A percentile compares a stretch with the other conserved stretches of the same genome.
Evolutionary conservation across 2,888 invertebrate genomes (phyloP).

Genomic region (Hydropsyche betteni): DNA sequence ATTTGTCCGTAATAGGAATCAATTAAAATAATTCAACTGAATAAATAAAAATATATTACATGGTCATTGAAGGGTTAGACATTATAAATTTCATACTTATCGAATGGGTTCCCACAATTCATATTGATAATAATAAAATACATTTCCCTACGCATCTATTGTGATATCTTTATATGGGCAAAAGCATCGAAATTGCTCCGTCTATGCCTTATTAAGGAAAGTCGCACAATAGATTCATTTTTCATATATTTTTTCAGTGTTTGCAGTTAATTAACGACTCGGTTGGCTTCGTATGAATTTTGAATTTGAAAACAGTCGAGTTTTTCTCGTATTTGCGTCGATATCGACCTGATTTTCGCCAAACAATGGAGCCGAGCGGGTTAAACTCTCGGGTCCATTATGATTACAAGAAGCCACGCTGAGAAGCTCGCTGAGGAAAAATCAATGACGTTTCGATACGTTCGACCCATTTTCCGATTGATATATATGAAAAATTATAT

Average conservation of each 20-base stretch:
- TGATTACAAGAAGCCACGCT: slow-evolving; percentile 7
- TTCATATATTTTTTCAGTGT: background rate
- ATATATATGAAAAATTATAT: no score
- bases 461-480: no score
- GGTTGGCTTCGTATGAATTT: background rate
- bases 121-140: background rate
- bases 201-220: slow-evolving; percentile 16
- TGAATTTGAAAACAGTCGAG: background rate
- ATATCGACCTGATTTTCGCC: slow-evolving; percentile 3
- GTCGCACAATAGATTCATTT: background rate
- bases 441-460: no score
- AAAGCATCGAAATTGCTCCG: slow-evolving; percentile 8
- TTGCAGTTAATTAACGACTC: slow-evolving; percentile 1
- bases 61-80: background rate
- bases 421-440: background rate
- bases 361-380: no score
- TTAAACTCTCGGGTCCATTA: background rate
- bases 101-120: slow-evolving; percentile 31
- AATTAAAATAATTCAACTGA: slow-evolving; percentile 11
- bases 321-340: background rate
- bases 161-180: background rate
- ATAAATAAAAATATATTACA: background rate
- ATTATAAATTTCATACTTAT: slow-evolving; percentile 16
- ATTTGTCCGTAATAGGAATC: slow-evolving; percentile 25
- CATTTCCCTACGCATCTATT: slow-evolving; percentile 22